A percentile compares a stretch with the other conserved stretches of the same genome.
Evolutionary conservation across 1,140 invertebrate species (phyloP).

Genomic region (Goniozus legneri): DNA sequence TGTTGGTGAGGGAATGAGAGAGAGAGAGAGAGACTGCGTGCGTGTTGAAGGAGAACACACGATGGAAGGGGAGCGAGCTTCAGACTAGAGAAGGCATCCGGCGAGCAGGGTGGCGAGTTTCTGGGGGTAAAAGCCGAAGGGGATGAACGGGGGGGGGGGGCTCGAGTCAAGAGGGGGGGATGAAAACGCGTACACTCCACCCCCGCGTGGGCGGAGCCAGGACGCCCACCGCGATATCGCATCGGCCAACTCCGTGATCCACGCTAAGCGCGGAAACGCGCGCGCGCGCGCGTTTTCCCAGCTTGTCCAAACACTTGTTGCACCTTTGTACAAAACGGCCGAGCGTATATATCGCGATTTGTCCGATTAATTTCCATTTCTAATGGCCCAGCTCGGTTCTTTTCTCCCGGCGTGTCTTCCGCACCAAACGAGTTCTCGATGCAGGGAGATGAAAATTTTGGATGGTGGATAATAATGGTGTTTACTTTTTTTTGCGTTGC

Average conservation of each 20-base stretch:
- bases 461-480: background rate
- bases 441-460: no score
- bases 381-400: no score
- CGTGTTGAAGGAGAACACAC: background rate
- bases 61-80: background rate
- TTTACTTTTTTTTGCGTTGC: conserved; percentile 32
- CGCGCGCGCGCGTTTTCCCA: background rate
- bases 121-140: background rate
- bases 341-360: no score
- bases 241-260: conserved; percentile 41
- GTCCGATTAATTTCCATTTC: no score
- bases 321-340: no score
- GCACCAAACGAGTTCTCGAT: no score
- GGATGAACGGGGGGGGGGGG: background rate
- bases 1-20: conserved; percentile 6
- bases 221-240: no score
- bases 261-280: conserved; percentile 38
- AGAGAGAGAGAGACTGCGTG: background rate
- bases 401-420: no score
- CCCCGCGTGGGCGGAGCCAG: conserved; percentile 39
- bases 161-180: conserved; percentile 18
- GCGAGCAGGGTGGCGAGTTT: no score
- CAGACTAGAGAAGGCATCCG: no score
- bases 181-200: conserved; percentile 39
- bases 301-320: background rate